These are phyloP conservation scores for Camponotus pennsylvanicus DNA, from an alignment of 1,140 invertebrate genomes.

Conservation along the genomic window DNA sequence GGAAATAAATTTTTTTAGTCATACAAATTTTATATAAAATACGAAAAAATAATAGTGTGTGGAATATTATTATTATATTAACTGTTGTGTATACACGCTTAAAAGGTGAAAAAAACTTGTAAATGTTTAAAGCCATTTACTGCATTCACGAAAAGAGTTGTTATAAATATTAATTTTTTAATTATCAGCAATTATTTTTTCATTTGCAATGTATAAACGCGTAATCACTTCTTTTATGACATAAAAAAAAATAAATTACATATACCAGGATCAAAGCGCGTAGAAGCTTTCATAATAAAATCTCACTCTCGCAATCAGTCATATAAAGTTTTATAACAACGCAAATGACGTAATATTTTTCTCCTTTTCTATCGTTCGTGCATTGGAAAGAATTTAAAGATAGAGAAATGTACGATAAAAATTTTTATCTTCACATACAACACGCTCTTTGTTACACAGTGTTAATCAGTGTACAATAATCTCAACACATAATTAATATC, in stretches of 20 bases:
- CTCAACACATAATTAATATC: slow-evolving; percentile 21
- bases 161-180: slow-evolving; percentile 26
- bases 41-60: not conserved
- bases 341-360: not conserved
- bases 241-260: slow-evolving; percentile 21
- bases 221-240: slow-evolving; percentile 13
- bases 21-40: slow-evolving; percentile 7
- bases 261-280: not conserved
- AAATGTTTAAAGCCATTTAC: not conserved
- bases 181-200: slow-evolving; percentile 11
- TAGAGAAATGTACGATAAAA: not conserved
- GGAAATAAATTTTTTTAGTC: slow-evolving; percentile 1
- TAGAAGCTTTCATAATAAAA: not conserved
- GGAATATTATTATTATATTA: slow-evolving; percentile 9
- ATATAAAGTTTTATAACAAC: slow-evolving; percentile 26
- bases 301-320: not conserved
- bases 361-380: not conserved
- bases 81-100: not conserved
- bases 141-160: too few relatives aligned
- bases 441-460: not conserved
- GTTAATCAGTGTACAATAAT: not conserved
- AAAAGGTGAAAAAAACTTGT: not conserved
- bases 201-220: slow-evolving; percentile 13
- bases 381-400: slow-evolving; percentile 11
- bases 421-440: not conserved